phyloP scores from a whole-genome alignment of 2,888 invertebrate species.

The Cybosia mesomella region DNA sequence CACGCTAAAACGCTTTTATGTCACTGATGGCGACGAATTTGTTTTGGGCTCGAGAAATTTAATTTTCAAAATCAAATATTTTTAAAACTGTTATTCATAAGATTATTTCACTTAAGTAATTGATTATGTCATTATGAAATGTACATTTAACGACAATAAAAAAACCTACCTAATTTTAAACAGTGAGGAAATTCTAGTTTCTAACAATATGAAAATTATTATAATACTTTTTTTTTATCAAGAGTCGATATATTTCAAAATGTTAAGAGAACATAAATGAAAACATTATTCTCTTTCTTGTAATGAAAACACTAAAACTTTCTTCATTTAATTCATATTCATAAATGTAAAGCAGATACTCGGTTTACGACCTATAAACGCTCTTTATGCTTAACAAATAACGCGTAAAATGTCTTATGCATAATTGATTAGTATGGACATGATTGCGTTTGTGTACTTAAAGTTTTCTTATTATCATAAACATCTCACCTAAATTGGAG shows the following conservation, averaged over 20 bases:
- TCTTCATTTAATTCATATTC: constrained; percentile 42
- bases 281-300: constrained; percentile 15
- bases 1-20: too few relatives aligned
- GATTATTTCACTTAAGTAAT: too few relatives aligned
- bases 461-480: constrained; percentile 1
- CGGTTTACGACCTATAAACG: constrained; percentile 44
- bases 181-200: too few relatives aligned
- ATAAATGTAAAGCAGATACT: constrained; percentile 40
- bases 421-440: constrained; percentile 25
- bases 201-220: background rate
- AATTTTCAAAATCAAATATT: too few relatives aligned
- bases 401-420: constrained; percentile 34
- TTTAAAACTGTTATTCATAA: too few relatives aligned
- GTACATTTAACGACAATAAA: too few relatives aligned
- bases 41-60: too few relatives aligned
- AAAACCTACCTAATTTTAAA: too few relatives aligned
- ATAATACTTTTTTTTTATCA: background rate
- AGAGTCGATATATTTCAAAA: background rate
- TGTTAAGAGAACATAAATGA: constrained; percentile 21
- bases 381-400: constrained; percentile 39
- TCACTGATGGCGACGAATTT: too few relatives aligned
- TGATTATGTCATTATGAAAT: too few relatives aligned
- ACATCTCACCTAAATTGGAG: background rate
- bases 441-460: constrained; percentile 12
- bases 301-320: constrained; percentile 32